These are phyloP conservation scores for Turritopsis rubra DNA, from an alignment of 30 jellyfish, hydroid and myxozoan genomes.

Conservation along the genomic window DNA sequence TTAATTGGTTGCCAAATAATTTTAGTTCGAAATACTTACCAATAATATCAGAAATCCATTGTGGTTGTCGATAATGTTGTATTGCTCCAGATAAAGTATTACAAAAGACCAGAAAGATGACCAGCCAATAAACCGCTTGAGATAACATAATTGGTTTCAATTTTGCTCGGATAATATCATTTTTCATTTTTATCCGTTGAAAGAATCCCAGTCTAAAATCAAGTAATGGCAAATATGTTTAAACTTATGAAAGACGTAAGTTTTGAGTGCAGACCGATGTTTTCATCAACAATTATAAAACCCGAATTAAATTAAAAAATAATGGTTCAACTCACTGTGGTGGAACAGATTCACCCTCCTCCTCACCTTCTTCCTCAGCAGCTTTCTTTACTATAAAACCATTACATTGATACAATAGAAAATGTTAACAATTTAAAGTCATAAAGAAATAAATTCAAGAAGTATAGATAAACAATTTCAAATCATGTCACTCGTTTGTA, in stretches of 20 bases:
- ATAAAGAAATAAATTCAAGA: too few species aligned
- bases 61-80: constrained; percentile 73
- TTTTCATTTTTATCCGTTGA: neutral
- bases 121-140: constrained; percentile 50
- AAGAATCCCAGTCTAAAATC: constrained; percentile 23
- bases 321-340: neutral
- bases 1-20: too few species aligned
- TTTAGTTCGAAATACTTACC: constrained; percentile 18
- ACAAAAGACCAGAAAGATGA: constrained; percentile 53
- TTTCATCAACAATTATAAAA: too few species aligned
- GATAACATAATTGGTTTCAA: constrained; percentile 33
- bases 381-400: neutral
- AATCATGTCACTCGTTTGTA: too few species aligned
- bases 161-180: constrained; percentile 30
- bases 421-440: too few species aligned
- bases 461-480: too few species aligned
- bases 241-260: neutral
- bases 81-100: constrained; percentile 71
- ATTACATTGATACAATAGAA: too few species aligned
- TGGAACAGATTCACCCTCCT: constrained; percentile 15
- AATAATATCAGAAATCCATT: constrained; percentile 34
- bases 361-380: constrained; percentile 18
- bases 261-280: too few species aligned
- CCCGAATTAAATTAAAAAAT: too few species aligned
- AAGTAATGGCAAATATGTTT: neutral